Conservation (phyloP, 1,140 invertebrate genomes). For the Bombus sylvicola region DNA sequence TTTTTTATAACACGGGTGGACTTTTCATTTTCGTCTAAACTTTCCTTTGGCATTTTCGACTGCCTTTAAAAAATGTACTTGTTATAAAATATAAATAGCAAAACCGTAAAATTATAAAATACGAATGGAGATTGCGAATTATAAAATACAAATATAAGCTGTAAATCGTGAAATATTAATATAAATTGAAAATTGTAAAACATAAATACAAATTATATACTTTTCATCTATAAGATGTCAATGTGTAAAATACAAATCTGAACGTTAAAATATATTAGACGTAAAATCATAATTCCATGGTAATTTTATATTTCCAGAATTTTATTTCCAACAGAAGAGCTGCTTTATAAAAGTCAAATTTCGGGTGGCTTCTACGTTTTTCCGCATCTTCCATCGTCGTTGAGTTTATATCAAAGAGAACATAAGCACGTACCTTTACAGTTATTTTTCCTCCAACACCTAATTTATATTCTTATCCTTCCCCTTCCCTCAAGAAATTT, state of each 20-base stretch:
- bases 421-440: neutral
- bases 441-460: neutral
- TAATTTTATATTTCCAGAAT: neutral
- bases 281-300: neutral
- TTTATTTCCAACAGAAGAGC: rapidly evolving
- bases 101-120: no score
- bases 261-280: neutral
- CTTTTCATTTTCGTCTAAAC: neutral
- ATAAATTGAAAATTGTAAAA: neutral
- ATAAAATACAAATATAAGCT: neutral
- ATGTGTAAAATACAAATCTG: neutral
- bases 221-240: no score
- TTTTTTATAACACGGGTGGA: no score
- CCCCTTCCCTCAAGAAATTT: no score
- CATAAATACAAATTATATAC: neutral
- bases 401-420: neutral
- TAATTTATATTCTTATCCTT: neutral
- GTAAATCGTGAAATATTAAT: neutral
- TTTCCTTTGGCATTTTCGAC: neutral
- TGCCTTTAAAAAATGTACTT: neutral
- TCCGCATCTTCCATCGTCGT: neutral
- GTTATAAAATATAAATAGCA: neutral
- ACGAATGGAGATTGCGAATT: no score
- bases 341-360: neutral
- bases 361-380: neutral